Base-by-base conservation (phyloP, 2,797 vertebrate genomes). In the Aselliscus stoliczkanus region DNA sequence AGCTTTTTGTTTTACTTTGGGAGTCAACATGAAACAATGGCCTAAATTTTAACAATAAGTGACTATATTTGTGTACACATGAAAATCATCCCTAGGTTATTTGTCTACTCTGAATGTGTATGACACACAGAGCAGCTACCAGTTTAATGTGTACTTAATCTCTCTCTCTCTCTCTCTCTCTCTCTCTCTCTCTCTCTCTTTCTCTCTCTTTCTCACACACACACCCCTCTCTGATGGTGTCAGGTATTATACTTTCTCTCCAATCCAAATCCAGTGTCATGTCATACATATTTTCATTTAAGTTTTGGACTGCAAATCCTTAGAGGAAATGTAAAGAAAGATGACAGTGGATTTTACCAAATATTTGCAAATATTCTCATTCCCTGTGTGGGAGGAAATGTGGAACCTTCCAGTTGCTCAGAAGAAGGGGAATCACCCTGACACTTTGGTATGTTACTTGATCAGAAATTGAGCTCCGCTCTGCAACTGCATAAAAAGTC, bases 91-190 rank as follows among this genome's bases (percentile, higher is more conserved):
- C 75, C 95, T 93, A 77, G 0, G 56, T 18, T 70, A 1, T 0
- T 5, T 20, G 77, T 80, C 73, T 94, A 67, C 14, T 25, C n/a
- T n/a, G 25, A 27, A 52, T 4, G 25, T 10, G 9, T 15, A 23
- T 20, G 25, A 54, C 18, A 93, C 89, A 23, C 7, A 67, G 95
- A 96, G 67, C 27, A 79, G n/a, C 96, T 95, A 95, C 58, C n/a
- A 69, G 25, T 95, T 97, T 97, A 97, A 96, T 65, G 82, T 97
- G 97, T 84, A 93, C 85, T 84, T 95, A 77, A 94, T 89, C 86
- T 94, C 44, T 29, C 67, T 80, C 87, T 90, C n/a, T n/a, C n/a
- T n/a, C n/a, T n/a, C n/a, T n/a, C n/a, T n/a, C 23, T 1, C 12
- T 34, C 44, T n/a, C n/a, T n/a, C n/a, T n/a, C n/a, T n/a, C n/a